Conservation (phyloP, 2,113 vertebrate species). For the Apaloderma vittatum region DNA sequence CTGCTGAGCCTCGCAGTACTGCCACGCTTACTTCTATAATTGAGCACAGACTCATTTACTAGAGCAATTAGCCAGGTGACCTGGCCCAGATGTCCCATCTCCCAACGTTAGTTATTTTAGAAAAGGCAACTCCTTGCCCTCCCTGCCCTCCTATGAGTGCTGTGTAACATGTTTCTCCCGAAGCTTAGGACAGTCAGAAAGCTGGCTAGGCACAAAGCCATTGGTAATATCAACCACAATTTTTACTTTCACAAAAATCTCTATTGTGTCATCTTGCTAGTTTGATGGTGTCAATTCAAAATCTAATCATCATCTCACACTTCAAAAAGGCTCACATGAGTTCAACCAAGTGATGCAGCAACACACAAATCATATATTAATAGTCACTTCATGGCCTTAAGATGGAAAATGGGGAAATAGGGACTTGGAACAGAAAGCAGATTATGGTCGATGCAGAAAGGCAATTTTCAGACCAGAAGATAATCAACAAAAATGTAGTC, state of each 20-base stretch:
- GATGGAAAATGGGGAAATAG: neutral
- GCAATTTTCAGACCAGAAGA: neutral
- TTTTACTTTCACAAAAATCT: neutral
- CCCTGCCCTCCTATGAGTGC: neutral
- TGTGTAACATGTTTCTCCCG: neutral
- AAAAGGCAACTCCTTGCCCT: neutral
- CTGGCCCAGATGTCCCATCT: neutral
- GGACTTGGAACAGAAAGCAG: neutral
- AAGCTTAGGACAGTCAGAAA: neutral
- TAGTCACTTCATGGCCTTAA: neutral
- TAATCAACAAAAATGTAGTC: neutral
- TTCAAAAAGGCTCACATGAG: neutral
- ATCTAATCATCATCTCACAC: neutral
- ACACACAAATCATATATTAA: neutral
- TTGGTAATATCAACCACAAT: neutral
- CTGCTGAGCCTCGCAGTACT: neutral
- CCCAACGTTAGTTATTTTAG: neutral
- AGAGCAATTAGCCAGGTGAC: neutral
- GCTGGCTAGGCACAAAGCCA: neutral
- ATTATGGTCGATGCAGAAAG: rapidly evolving
- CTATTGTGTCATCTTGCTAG: neutral
- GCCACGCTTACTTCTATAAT: neutral
- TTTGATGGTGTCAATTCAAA: neutral
- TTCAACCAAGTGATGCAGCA: neutral
- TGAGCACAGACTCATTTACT: neutral